Evolutionary conservation across 2,113 vertebrate species (phyloP).

Genomic region (Tetrax tetrax): DNA sequence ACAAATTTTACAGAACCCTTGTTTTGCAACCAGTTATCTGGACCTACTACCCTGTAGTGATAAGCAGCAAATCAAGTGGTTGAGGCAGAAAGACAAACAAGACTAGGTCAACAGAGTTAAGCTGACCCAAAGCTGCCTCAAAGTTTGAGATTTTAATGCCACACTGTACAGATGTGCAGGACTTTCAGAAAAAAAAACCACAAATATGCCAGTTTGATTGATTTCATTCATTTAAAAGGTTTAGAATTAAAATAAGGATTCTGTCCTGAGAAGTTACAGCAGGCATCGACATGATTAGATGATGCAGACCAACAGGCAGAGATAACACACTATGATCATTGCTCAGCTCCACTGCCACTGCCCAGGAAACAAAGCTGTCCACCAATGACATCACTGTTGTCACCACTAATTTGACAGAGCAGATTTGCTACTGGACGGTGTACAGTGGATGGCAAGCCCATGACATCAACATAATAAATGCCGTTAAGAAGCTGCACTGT

Average conservation of each 20-base stretch:
- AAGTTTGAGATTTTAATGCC: not conserved
- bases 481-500: not conserved
- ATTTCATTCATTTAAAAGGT: not conserved
- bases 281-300: not conserved
- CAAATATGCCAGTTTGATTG: not conserved
- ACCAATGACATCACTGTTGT: conserved; percentile 55
- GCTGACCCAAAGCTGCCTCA: not conserved
- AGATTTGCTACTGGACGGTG: not conserved
- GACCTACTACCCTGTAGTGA: not conserved
- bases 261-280: not conserved
- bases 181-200: not conserved
- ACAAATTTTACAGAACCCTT: not conserved
- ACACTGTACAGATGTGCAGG: not conserved
- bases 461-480: not conserved
- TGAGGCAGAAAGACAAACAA: not conserved
- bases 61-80: not conserved
- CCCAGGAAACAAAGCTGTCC: not conserved
- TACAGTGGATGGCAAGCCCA: not conserved
- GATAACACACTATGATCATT: not conserved
- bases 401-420: not conserved
- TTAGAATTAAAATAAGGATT: not conserved
- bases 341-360: not conserved
- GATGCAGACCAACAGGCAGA: not conserved
- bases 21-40: not conserved
- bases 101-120: not conserved